A percentile compares a stretch with the other conserved stretches of the same genome.
phyloP scores from a whole-genome alignment of 2,113 vertebrate genomes.

The Cranoglanis bouderius region DNA sequence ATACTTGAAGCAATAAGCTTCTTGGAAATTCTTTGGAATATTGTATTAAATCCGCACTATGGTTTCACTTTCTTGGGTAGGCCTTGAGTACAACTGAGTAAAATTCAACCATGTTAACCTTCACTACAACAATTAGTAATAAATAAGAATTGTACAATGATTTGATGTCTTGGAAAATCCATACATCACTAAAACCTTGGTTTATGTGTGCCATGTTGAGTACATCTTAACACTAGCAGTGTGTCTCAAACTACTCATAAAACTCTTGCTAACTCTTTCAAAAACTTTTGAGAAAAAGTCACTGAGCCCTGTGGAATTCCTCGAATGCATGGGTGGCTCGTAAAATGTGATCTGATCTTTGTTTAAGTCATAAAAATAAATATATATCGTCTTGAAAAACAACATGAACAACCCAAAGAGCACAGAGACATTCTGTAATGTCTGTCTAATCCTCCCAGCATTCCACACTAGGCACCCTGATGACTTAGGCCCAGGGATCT shows the following conservation, averaged over 20 bases:
- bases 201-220: background rate
- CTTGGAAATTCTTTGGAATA: background rate
- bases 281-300: background rate
- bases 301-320: background rate
- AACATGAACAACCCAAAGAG: slow-evolving; percentile 2
- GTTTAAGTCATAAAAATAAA: slow-evolving; percentile 1
- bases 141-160: background rate
- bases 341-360: background rate
- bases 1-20: background rate
- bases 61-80: background rate
- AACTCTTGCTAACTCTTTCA: background rate
- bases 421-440: slow-evolving; percentile 13
- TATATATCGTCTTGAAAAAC: background rate
- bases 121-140: background rate
- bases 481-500: slow-evolving; percentile 16
- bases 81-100: background rate
- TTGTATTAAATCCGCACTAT: background rate
- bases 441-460: slow-evolving; percentile 31
- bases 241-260: background rate
- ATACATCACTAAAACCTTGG: background rate
- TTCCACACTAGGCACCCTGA: slow-evolving; percentile 15
- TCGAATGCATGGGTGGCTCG: background rate
- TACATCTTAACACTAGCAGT: background rate
- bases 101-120: background rate
- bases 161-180: background rate